These are phyloP conservation scores for Aplodontia rufa DNA, from an alignment of 2,113 vertebrate genomes.

Conservation along the genomic window DNA sequence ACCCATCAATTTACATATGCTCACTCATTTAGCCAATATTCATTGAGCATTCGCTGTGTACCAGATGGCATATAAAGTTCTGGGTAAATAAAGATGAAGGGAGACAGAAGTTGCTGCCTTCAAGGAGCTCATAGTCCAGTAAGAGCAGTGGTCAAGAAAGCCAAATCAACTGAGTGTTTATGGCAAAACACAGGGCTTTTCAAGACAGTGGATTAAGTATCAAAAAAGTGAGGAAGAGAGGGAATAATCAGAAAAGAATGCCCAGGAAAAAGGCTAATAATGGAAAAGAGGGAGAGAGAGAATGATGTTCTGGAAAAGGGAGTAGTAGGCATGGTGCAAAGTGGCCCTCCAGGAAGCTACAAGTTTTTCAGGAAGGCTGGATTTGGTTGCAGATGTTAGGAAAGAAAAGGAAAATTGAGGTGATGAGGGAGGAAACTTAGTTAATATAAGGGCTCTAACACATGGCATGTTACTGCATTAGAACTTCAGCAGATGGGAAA, in stretches of 20 bases:
- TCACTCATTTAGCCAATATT: not conserved
- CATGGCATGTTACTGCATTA: not conserved
- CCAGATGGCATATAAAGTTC: not conserved
- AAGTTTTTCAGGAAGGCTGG: not conserved
- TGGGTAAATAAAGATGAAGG: not conserved
- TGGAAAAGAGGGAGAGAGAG: not conserved
- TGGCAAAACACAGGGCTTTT: not conserved
- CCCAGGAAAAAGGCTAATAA: not conserved
- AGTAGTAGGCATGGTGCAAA: not conserved
- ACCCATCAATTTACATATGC: not conserved
- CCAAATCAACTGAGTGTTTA: not conserved
- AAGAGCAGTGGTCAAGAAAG: not conserved
- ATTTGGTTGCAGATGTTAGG: not conserved
- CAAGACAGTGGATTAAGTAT: not conserved
- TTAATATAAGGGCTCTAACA: not conserved
- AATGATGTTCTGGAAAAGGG: not conserved
- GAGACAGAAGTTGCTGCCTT: not conserved
- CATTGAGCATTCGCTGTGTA: not conserved
- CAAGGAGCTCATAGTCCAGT: not conserved
- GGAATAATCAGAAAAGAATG: not conserved
- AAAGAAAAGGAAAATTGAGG: not conserved
- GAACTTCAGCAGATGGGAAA: not conserved
- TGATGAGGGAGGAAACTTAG: not conserved
- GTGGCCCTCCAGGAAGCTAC: not conserved
- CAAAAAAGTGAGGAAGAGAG: not conserved